Evolutionary conservation across 2,888 invertebrate genomes (phyloP), one percentile per base, ranked within the genome.

Genomic region (Scelioninae gen. 1): DNA sequence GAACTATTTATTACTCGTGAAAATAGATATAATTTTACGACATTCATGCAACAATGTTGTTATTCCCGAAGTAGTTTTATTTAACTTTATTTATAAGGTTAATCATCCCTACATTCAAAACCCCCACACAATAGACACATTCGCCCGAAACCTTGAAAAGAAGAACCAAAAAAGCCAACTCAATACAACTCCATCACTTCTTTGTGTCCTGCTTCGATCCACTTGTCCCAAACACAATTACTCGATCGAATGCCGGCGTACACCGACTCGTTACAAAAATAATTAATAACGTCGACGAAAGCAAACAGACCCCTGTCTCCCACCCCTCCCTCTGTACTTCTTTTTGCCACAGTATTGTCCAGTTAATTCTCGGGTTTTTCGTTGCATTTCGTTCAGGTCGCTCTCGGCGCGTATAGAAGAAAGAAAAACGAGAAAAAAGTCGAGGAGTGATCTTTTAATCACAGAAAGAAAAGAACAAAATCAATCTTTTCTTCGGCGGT

Each of bases 381-480:
- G 65, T 72, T 60, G 49, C 29, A n/a, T 53, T 53, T 66, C 71
- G 56, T 71, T 71, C 6, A 11, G 31, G 74, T 1, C n/a, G 13
- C 32, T n/a, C 7, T 13, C 11, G 45, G 38, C 16, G 34, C 34
- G 34, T 34, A 34, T 5, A 5, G 34, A 34, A 34, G 34, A 34
- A 34, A 34, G 34, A 34, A 7, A 34, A 47, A 31, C 15, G 49
- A 32, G 47, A 69, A 71, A 56, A 31, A 78, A 65, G 49, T 15
- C 45, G 62, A 72, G 55, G 79, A 76, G 83, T 83, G 83, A 83
- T 80, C 83, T 83, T 83, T 83, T 83, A 83, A 83, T 83, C 83
- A 83, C 80, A 80, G 83, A 77, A 83, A 83, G 79, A 83, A 80
- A 83, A 76, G 83, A 83, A 83, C 74, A 80, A 83, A 83, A 83